Conservation (phyloP, 2,797 vertebrate genomes). For the Chelonia mydas region DNA sequence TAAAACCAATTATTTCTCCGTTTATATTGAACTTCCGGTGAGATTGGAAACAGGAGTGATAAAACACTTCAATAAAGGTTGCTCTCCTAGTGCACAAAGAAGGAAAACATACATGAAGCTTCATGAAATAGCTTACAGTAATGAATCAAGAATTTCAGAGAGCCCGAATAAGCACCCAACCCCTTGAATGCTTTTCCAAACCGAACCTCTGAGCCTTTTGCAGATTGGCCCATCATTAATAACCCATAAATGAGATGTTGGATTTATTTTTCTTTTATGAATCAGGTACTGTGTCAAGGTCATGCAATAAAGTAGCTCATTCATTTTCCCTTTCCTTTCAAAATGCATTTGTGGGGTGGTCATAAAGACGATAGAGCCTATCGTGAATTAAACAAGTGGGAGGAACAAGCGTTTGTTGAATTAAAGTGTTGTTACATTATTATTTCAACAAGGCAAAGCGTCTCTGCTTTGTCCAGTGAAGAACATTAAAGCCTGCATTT, state of each 20-base stretch:
- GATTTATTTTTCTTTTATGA: conserved; percentile 56
- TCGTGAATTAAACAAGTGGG: conserved; percentile 37
- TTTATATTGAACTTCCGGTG: background rate
- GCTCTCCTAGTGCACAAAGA: background rate
- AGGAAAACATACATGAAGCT: background rate
- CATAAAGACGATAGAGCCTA: conserved; percentile 41
- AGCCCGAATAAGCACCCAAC: conserved; percentile 4
- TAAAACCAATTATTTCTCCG: background rate
- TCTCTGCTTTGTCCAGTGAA: conserved; percentile 58
- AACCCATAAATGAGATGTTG: conserved; percentile 37
- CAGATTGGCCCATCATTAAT: conserved; percentile 2
- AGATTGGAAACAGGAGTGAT: background rate
- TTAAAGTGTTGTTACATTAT: conserved; percentile 15
- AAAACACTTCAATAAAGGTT: background rate
- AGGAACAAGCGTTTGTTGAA: conserved; percentile 39
- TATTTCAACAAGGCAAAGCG: conserved; percentile 51
- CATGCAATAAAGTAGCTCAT: conserved; percentile 43
- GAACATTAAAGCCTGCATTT: conserved; percentile 61
- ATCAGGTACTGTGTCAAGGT: conserved; percentile 66
- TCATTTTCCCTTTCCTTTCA: conserved; percentile 36
- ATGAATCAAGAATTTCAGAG: background rate
- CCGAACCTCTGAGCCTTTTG: conserved; percentile 14
- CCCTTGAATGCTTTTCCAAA: conserved; percentile 22
- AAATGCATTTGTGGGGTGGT: conserved; percentile 35
- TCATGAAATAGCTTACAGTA: background rate